Conservation (phyloP, 2,113 vertebrate genomes). For the Mungos mungo region DNA sequence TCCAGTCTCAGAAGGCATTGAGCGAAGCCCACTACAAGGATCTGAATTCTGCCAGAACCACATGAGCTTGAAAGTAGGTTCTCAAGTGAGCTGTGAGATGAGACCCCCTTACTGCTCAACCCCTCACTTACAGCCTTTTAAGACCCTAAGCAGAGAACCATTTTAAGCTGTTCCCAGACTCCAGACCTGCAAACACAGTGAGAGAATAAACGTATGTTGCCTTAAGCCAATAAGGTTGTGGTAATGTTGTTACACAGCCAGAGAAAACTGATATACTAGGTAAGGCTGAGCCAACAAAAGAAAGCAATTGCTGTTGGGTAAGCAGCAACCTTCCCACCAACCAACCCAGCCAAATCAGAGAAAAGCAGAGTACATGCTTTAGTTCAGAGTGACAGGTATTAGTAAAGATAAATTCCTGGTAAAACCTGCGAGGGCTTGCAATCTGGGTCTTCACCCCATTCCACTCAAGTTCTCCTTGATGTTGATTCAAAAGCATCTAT, state of each 20-base stretch:
- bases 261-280: not conserved
- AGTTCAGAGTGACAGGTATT: not conserved
- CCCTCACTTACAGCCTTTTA: not conserved
- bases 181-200: not conserved
- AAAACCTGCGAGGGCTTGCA: not conserved
- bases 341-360: not conserved
- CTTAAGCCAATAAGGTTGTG: not conserved
- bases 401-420: not conserved
- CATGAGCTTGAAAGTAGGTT: not conserved
- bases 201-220: not conserved
- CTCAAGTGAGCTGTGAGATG: not conserved
- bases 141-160: not conserved
- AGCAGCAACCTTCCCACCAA: not conserved
- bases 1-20: no score
- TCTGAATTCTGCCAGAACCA: not conserved
- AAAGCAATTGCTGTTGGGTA: not conserved
- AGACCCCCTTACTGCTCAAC: not conserved
- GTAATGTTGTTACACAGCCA: not conserved
- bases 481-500: not conserved
- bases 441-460: not conserved
- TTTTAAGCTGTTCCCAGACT: not conserved
- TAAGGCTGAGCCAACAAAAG: not conserved
- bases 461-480: not conserved
- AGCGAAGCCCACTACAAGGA: not conserved
- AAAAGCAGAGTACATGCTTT: not conserved